Base-by-base conservation (phyloP, 2,888 invertebrate species). In the Acleris literana region DNA sequence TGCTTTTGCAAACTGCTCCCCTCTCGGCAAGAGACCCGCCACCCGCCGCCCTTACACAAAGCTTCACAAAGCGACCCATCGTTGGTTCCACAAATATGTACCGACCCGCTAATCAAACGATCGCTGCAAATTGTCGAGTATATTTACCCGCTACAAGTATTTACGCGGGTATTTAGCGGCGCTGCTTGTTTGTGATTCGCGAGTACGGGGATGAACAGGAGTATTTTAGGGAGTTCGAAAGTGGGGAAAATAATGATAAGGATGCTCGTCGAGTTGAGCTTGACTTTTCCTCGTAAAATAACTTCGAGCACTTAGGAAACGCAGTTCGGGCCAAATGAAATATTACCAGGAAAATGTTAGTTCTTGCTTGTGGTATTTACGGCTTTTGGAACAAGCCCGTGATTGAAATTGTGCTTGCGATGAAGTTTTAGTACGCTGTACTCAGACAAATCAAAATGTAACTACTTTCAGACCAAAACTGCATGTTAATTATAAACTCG, bases 81-180 rank as follows among this genome's bases (percentile, higher is more conserved):
- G 53, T 33, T n/a, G 46, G n/a, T 53, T 51, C 5, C 51, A 51
- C 60, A 65, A 60, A 65, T 54, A 59, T 17, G 46, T 55, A 43
- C 46, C 49, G 49, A 7, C 44, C 29, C 48, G 59, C 60, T 56
- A 65, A 60, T 65, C 65, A 49, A 64, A 60, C 44, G 46, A 29
- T 46, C 25, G 43, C 20, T 25, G 11, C 43, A 25, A 55, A 55
- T 51, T 53, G 51, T 29, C 49, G 29, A 43, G 49, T 48, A 33
- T 57, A 48, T 65, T 60, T 60, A 55, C 60, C 25, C 18, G n/a
- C 17, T 48, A 62, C 65, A 55, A 55, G 55, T 64, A 64, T 64
- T 64, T 44, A 43, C 43, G 60, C 52, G 44, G 16, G 60, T 60
- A 51, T 65, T 65, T 65, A 65, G 65, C 54, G 29, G 48, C 33